Percentiles rank a stretch among this genome's conserved stretches.
These are phyloP conservation scores for Pseudomyrmex pallidus DNA, from an alignment of 1,140 invertebrate genomes.

Conservation along the genomic window DNA sequence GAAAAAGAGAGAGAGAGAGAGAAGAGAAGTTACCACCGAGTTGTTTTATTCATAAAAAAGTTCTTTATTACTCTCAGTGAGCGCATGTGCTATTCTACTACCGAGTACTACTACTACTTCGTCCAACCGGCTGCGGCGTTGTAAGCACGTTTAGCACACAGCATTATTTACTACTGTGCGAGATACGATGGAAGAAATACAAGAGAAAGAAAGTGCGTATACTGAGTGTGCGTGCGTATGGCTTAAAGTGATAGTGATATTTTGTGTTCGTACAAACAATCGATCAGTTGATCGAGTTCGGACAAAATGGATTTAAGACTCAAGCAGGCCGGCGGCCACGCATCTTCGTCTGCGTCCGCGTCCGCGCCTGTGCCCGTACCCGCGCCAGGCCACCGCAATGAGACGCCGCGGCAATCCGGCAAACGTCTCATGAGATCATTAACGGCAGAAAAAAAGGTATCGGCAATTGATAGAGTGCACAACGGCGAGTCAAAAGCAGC, in stretches of 20 bases:
- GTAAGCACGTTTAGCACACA: slow-evolving; percentile 77
- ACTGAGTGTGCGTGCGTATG: not conserved
- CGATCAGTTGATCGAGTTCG: too few species aligned
- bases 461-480: slow-evolving; percentile 91
- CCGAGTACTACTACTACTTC: slow-evolving; percentile 69
- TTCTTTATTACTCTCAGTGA: slow-evolving; percentile 84
- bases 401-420: slow-evolving; percentile 80
- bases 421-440: slow-evolving; percentile 90
- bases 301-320: too few species aligned
- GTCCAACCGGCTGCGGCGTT: slow-evolving; percentile 64
- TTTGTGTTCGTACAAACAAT: too few species aligned
- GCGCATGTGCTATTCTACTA: slow-evolving; percentile 84
- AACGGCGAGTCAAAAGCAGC: slow-evolving; percentile 93
- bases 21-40: slow-evolving; percentile 69
- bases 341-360: not conserved
- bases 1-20: slow-evolving; percentile 47
- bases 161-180: slow-evolving; percentile 75
- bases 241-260: too few species aligned
- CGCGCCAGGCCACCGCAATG: not conserved
- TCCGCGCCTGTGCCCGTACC: not conserved
- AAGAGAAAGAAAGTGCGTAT: too few species aligned
- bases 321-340: not conserved
- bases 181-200: slow-evolving; percentile 61
- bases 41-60: slow-evolving; percentile 86
- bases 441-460: slow-evolving; percentile 91